Evolutionary conservation across 2,888 invertebrate genomes (phyloP).

Genomic region (Stenurella melanura): DNA sequence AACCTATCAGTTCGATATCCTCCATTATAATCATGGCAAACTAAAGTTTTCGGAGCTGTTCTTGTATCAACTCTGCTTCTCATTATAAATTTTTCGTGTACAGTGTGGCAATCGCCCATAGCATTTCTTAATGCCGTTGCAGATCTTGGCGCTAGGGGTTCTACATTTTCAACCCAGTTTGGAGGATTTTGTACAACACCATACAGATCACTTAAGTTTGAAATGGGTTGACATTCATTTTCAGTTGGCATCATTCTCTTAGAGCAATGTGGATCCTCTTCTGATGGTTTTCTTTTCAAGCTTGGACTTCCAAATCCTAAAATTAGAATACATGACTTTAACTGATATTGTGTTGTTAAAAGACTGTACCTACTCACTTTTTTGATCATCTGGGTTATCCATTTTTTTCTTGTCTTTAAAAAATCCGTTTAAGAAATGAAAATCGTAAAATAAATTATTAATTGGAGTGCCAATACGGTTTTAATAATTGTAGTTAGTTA

Average conservation of each 20-base stretch:
- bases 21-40: slow-evolving; percentile 97
- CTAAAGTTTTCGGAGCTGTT: slow-evolving; percentile 82
- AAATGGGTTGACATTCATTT: slow-evolving; percentile 72
- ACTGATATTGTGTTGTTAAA: neutral
- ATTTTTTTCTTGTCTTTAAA: slow-evolving; percentile 10
- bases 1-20: slow-evolving; percentile 95
- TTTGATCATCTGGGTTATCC: neutral
- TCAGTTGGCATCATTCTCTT: slow-evolving; percentile 20
- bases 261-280: neutral
- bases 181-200: slow-evolving; percentile 74
- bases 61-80: slow-evolving; percentile 71
- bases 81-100: slow-evolving; percentile 53
- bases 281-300: neutral
- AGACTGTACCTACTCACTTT: neutral
- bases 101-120: slow-evolving; percentile 63
- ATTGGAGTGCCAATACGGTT: slow-evolving; percentile 11
- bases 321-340: neutral
- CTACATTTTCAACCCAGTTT: slow-evolving; percentile 72
- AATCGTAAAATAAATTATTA: neutral
- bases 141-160: slow-evolving; percentile 57
- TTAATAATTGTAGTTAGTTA: neutral
- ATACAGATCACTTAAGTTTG: slow-evolving; percentile 74
- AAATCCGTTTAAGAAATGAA: slow-evolving; percentile 9
- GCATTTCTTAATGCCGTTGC: slow-evolving; percentile 61
- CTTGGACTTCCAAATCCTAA: neutral